Conservation (phyloP, 2,888 invertebrate species). For the Melinaea menophilus region DNA sequence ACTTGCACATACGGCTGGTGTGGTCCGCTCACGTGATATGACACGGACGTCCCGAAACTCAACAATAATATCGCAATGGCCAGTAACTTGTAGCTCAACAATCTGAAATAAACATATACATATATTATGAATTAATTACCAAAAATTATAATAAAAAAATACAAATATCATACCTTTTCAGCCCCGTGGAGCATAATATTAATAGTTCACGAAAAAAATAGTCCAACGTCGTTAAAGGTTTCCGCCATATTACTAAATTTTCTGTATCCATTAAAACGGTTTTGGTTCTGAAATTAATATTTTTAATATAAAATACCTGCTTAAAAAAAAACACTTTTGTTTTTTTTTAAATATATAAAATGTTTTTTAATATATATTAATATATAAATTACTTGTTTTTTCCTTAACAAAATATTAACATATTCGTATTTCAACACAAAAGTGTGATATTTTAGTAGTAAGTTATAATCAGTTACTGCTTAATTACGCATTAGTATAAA, state of each 20-base stretch:
- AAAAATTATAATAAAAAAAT: not conserved
- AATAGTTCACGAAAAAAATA: slow-evolving; percentile 87
- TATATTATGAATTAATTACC: slow-evolving; percentile 4
- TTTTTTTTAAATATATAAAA: no score
- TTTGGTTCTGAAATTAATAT: slow-evolving; percentile 48
- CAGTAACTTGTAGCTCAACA: slow-evolving; percentile 79
- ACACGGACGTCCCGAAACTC: slow-evolving; percentile 67
- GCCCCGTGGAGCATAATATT: slow-evolving; percentile 75
- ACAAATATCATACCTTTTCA: slow-evolving; percentile 55
- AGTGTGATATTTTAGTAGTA: no score
- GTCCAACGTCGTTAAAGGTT: slow-evolving; percentile 86
- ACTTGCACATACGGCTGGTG: slow-evolving; percentile 80
- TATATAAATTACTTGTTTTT: no score
- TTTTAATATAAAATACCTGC: slow-evolving; percentile 9
- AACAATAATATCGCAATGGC: slow-evolving; percentile 72
- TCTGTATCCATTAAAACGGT: slow-evolving; percentile 75
- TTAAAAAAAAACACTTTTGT: not conserved
- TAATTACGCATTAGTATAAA: no score
- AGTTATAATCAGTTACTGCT: no score
- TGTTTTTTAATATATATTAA: no score
- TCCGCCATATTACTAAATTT: slow-evolving; percentile 87
- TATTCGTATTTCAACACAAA: no score
- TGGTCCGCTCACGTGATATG: slow-evolving; percentile 80
- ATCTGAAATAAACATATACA: slow-evolving; percentile 67
- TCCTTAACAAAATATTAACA: no score